Conservation (phyloP, 1,140 invertebrate species). For the Dendroctonus valens region DNA sequence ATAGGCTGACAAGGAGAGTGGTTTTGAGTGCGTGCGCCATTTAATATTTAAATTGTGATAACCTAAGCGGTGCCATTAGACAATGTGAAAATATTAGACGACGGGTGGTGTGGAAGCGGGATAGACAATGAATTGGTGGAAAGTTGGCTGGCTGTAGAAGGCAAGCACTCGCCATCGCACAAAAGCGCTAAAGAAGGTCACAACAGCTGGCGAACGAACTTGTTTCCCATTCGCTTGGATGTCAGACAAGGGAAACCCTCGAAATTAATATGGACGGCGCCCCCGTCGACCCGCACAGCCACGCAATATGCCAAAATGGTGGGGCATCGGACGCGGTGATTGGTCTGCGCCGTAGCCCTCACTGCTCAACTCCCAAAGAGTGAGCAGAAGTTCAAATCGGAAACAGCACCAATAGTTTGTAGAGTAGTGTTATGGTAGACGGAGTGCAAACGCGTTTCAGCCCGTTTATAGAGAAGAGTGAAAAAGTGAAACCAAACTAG, state of each 20-base stretch:
- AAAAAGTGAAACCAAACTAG: no score
- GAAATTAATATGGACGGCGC: conserved; percentile 26
- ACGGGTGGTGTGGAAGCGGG: no score
- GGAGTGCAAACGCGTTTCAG: background rate
- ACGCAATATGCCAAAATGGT: conserved; percentile 11
- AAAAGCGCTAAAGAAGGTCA: background rate
- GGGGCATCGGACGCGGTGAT: conserved; percentile 4
- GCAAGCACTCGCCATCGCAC: conserved; percentile 9
- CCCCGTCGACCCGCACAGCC: conserved; percentile 9
- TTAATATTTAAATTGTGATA: conserved; percentile 12
- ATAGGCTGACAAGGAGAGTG: no score
- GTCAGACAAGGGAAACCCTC: conserved; percentile 24
- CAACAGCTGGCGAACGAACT: conserved; percentile 20
- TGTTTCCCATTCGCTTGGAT: conserved; percentile 26
- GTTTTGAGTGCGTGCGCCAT: conserved; percentile 1
- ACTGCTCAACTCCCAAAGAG: no score
- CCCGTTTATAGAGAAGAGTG: no score
- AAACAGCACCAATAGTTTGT: conserved; percentile 15
- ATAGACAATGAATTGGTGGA: no score
- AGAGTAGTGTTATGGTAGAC: background rate
- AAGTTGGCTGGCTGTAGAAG: no score
- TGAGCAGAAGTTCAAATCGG: background rate
- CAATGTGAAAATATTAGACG: background rate
- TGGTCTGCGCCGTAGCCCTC: conserved; percentile 3
- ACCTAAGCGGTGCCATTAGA: conserved; percentile 14